phyloP scores from a whole-genome alignment of 2,888 invertebrate genomes.

The Tipula confusa region DNA sequence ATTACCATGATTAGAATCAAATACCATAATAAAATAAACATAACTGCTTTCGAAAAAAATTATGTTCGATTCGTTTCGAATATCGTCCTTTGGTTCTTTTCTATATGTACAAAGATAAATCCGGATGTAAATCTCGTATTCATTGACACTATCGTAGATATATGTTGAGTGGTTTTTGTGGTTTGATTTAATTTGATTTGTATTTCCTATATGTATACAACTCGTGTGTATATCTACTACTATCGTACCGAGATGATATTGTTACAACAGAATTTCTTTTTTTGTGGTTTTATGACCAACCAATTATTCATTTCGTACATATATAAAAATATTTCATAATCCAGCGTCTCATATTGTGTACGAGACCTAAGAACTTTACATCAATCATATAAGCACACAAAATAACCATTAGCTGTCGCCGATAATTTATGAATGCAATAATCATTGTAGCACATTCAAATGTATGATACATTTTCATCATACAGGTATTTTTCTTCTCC shows the following conservation, averaged over 20 bases:
- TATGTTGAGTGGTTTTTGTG: too few relatives aligned
- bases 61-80: too few relatives aligned
- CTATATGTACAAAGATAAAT: too few relatives aligned
- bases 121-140: too few relatives aligned
- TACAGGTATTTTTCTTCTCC: neutral
- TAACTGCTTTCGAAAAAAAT: too few relatives aligned
- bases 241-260: neutral
- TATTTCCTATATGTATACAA: neutral
- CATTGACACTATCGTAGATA: too few relatives aligned
- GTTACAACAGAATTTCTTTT: neutral
- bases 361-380: neutral
- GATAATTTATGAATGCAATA: neutral
- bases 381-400: neutral
- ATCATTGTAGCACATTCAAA: slow-evolving; percentile 1
- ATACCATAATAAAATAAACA: too few relatives aligned
- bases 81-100: too few relatives aligned
- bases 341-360: neutral
- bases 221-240: too few relatives aligned
- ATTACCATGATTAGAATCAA: too few relatives aligned
- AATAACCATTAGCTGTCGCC: neutral
- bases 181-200: neutral
- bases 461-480: neutral
- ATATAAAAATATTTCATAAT: neutral
- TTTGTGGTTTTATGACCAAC: neutral
- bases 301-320: neutral